These are phyloP conservation scores for Cossypha polioptera DNA, from an alignment of 2,797 vertebrate species.

Conservation along the genomic window DNA sequence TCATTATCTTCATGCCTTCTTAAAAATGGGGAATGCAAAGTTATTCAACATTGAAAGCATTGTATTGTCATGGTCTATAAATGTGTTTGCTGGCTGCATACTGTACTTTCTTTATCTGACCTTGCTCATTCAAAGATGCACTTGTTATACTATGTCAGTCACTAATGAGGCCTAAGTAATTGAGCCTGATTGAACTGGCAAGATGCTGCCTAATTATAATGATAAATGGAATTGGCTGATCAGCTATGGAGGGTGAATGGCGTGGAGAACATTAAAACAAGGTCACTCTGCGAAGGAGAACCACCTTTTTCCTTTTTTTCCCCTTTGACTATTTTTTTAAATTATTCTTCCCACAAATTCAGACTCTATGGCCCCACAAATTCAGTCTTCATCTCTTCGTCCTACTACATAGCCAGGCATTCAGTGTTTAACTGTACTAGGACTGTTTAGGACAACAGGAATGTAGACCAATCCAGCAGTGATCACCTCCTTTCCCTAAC, in stretches of 20 bases:
- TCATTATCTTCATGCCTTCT: slow-evolving; percentile 15
- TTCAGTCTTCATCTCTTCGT: slow-evolving; percentile 10
- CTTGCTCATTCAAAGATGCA: slow-evolving; percentile 75
- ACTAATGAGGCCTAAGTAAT: slow-evolving; percentile 87
- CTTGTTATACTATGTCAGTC: slow-evolving; percentile 83
- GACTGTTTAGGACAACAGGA: background rate
- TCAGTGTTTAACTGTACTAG: background rate
- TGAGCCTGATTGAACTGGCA: slow-evolving; percentile 87
- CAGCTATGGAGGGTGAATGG: slow-evolving; percentile 79
- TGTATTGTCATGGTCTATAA: slow-evolving; percentile 38
- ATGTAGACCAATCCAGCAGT: background rate
- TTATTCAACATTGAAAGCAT: slow-evolving; percentile 3
- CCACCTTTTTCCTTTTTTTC: background rate
- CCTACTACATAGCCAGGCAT: background rate
- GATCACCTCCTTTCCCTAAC: background rate
- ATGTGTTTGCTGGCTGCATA: slow-evolving; percentile 55
- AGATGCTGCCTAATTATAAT: slow-evolving; percentile 87
- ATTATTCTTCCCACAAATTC: background rate
- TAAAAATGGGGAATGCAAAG: slow-evolving; percentile 18
- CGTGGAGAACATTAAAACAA: slow-evolving; percentile 76
- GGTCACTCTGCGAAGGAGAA: slow-evolving; percentile 71
- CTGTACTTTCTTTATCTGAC: slow-evolving; percentile 74
- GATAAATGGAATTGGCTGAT: slow-evolving; percentile 86
- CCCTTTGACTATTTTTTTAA: background rate
- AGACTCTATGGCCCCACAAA: background rate